Evolutionary conservation across 2,888 invertebrate species (phyloP), one percentile per base, ranked within the genome.

Genomic region (Incurvaria masculella): DNA sequence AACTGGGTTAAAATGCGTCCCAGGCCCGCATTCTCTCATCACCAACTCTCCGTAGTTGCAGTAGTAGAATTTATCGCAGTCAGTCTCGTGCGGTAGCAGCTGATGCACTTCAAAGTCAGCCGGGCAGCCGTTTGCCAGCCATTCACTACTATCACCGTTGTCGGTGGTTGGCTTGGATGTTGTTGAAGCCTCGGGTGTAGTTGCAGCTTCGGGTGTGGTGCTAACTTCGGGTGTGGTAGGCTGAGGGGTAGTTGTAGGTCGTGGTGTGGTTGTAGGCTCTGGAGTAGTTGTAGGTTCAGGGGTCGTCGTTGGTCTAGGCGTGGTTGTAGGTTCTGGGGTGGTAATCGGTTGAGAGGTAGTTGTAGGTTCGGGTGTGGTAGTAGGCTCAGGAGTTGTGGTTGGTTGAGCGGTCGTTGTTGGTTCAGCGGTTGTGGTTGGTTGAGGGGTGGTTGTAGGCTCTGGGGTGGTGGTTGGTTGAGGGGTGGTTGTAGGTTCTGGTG

Each of bases 41-140:
- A 59, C 56, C 21, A 53, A 55, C 16, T 61, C 51, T 2, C 65
- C 66, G n/a, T 52, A 49, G 1, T 58, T 56, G 45, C 66, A 66
- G 17, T 60, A 57, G 50, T 66, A 66, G 58, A 61, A 65, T 20
- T 56, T 57, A 21, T 49, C 48, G 48, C 66, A 66, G 10, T 63
- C 52, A 0, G 44, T 52, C 46, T 60, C 59, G 42, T 66, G 64
- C 0, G 65, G 64, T 3, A 66, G 42, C 0, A 64, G 52, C 3
- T 52, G 49, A 19, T 65, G 59, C 4, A 60, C 46, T 8, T 53
- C 20, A 43, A 55, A 58, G 48, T 61, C 55, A 21, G 57, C 53
- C 1, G 64, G 64, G 27, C 64, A 64, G 1, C 61, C 62, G 44
- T 62, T 63, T 0, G 56, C 54, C 4, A 59, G 50, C 16, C 45